A percentile compares a stretch with the other conserved stretches of the same genome.
Evolutionary conservation across 2,113 vertebrate species (phyloP).

Genomic region (Onychostoma macrolepis): DNA sequence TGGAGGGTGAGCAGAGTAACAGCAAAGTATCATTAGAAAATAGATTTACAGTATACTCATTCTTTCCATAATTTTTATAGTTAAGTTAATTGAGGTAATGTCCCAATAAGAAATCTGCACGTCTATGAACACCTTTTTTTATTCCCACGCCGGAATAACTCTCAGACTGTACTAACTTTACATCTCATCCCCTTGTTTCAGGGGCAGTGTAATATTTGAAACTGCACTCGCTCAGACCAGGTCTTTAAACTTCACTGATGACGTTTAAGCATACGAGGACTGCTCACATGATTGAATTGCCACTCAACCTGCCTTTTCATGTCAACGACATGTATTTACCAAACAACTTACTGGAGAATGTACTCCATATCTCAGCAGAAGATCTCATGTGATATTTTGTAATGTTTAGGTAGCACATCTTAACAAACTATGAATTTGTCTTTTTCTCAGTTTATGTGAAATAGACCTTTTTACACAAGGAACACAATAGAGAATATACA

Average conservation of each 20-base stretch:
- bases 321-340: background rate
- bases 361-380: background rate
- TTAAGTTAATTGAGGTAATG: background rate
- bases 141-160: background rate
- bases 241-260: background rate
- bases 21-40: constrained; percentile 79
- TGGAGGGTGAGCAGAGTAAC: constrained; percentile 66
- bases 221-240: constrained; percentile 5
- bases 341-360: background rate
- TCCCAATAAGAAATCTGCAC: constrained; percentile 66
- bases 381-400: background rate
- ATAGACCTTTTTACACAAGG: background rate
- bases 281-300: background rate
- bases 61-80: background rate
- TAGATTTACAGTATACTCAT: background rate
- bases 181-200: background rate
- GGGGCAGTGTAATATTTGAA: background rate
- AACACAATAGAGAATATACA: background rate
- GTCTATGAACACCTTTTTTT: constrained; percentile 76
- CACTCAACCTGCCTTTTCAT: background rate
- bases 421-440: background rate
- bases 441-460: background rate
- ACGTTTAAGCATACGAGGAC: background rate
- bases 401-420: background rate
- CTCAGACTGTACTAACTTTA: constrained; percentile 3